phyloP scores from a whole-genome alignment of 1,140 invertebrate species.

The Papilio dardanus region DNA sequence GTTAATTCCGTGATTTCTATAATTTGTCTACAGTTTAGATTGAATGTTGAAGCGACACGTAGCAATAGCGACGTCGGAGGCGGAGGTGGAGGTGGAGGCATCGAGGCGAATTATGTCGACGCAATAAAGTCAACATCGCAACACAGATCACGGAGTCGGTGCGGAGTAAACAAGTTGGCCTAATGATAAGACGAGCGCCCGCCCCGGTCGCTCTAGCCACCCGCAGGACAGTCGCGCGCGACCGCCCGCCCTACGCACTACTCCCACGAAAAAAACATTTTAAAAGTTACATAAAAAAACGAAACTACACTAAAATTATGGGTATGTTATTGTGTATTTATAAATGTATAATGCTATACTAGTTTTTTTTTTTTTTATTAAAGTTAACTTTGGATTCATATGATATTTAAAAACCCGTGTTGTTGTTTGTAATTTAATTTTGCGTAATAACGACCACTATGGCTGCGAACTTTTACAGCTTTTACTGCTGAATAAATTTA shows the following conservation, averaged over 20 bases:
- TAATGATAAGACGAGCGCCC: conserved; percentile 70
- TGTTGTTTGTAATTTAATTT: conserved; percentile 36
- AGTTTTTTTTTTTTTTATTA: neutral
- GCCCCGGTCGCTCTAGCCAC: conserved; percentile 41
- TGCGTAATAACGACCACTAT: conserved; percentile 39
- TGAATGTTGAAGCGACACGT: conserved; percentile 19
- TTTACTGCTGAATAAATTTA: conserved; percentile 50
- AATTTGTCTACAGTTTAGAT: neutral
- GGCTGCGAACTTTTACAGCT: conserved; percentile 45
- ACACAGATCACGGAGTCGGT: conserved; percentile 55
- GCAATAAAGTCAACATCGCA: conserved; percentile 69
- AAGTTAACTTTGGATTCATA: conserved; percentile 9
- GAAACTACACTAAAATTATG: conserved; percentile 43
- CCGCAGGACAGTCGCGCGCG: conserved; percentile 65
- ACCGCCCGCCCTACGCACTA: conserved; percentile 68
- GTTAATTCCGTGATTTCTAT: neutral
- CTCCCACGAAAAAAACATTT: conserved; percentile 39
- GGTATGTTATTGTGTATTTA: conserved; percentile 47
- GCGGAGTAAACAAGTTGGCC: conserved; percentile 68
- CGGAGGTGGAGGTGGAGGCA: conserved; percentile 35
- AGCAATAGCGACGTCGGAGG: conserved; percentile 43
- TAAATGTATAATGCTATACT: neutral
- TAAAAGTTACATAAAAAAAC: conserved; percentile 21
- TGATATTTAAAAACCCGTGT: neutral
- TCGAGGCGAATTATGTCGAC: conserved; percentile 55